Percentiles rank a stretch among this genome's conserved stretches.
Conservation (phyloP, 2,888 invertebrate species). For the Calameuta pallipes region DNA sequence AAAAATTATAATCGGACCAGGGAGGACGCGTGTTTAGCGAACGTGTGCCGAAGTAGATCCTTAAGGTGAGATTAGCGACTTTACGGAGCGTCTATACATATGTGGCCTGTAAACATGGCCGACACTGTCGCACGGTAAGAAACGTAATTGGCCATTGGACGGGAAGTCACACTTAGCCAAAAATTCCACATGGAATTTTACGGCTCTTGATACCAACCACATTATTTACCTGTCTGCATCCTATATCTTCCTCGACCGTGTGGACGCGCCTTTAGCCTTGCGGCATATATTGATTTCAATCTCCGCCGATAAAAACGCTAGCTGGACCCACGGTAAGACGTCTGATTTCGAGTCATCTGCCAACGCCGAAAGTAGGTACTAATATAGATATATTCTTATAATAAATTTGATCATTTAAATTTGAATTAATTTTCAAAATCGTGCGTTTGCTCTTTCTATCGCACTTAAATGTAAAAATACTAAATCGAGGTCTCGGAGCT, state of each 20-base stretch:
- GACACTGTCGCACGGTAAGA: not conserved
- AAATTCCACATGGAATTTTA: not conserved
- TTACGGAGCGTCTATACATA: not conserved
- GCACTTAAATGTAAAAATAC: not conserved
- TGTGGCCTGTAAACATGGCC: not conserved
- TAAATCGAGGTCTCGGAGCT: not conserved
- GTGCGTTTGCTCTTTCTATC: not conserved
- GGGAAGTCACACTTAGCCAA: not conserved
- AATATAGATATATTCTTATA: not conserved
- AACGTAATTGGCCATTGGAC: not conserved
- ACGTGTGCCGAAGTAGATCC: not conserved
- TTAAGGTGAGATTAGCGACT: not conserved
- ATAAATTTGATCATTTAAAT: no score
- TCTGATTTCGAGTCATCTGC: not conserved
- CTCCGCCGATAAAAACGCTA: not conserved
- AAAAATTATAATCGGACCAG: not conserved
- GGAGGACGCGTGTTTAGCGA: not conserved
- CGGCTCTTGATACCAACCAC: not conserved
- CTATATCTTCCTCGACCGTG: not conserved
- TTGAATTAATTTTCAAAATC: not conserved
- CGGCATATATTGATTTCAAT: not conserved
- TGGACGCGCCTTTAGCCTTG: not conserved
- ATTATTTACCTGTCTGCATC: not conserved
- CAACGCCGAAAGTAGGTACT: not conserved
- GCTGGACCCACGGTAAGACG: not conserved